These are phyloP conservation scores for Penaeus chinensis DNA, from an alignment of 1,140 invertebrate species.

Conservation along the genomic window DNA sequence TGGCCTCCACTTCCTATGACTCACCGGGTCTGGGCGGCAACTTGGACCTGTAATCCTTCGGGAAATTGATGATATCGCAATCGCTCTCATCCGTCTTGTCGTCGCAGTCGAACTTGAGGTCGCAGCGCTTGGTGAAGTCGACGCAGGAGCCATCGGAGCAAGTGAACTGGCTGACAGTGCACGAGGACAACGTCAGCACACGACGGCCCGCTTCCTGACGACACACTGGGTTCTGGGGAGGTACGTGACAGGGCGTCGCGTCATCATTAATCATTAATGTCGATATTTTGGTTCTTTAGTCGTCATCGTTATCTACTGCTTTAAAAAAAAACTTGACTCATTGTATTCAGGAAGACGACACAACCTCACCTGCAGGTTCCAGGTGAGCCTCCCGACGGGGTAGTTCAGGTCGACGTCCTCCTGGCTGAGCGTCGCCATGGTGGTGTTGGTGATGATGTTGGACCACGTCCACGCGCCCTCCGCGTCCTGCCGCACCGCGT, in stretches of 20 bases:
- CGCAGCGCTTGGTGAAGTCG: conserved; percentile 44
- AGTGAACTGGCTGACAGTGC: conserved; percentile 37
- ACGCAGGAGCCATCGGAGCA: conserved; percentile 54
- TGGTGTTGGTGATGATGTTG: conserved; percentile 48
- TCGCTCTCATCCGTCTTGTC: conserved; percentile 56
- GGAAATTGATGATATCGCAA: conserved; percentile 57
- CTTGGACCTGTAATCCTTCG: conserved; percentile 51
- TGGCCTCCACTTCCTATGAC: background rate
- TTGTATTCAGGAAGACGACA: no score
- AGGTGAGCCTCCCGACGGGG: conserved; percentile 51
- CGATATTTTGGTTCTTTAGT: background rate
- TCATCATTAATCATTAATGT: background rate
- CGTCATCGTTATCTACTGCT: background rate
- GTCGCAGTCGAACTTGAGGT: conserved; percentile 60
- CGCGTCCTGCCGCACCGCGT: conserved; percentile 21
- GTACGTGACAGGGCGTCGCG: background rate
- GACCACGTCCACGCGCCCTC: conserved; percentile 40
- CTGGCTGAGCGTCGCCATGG: conserved; percentile 32
- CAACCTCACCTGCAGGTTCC: conserved; percentile 36
- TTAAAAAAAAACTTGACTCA: no score
- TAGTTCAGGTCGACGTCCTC: background rate
- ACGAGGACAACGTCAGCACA: conserved; percentile 45
- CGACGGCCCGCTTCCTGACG: background rate
- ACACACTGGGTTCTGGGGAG: conserved; percentile 41
- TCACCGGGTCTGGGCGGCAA: conserved; percentile 53